Base-by-base conservation (phyloP, 2,797 vertebrate genomes). In the Natrix natrix region DNA sequence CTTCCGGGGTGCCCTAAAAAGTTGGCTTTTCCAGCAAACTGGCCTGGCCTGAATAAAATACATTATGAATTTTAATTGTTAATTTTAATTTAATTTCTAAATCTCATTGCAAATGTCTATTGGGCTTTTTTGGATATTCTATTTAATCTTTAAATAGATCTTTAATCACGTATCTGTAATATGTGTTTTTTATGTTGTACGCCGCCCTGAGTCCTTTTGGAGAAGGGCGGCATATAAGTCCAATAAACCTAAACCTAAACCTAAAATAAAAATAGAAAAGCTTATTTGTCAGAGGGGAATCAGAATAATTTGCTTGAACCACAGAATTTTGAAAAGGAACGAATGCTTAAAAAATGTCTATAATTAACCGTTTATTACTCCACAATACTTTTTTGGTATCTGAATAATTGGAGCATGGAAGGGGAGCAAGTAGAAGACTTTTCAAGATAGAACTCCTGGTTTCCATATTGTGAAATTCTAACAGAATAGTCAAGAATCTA, bases 271-370 rank as follows among this genome's bases (percentile, higher is more conserved):
- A 32, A 69, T 13, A 4, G 61, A 91, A 87, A 66, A 87, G 12
- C 10, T 43, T 92, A 88, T 32, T 61, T 92, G 0, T 57, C 60
- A 66, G 55, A 88, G 22, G 66, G 61, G 56, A 98, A 97, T 96
- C 94, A 97, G 96, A 97, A 78, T 96, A 96, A 96, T 97, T 96
- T 97, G 97, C 97, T 98, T 98, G 98, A 97, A 97, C 96, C 91
- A 97, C 90, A 97, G 97, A 97, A 98, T 98, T 97, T 97, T 98
- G 95, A 98, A 98, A 98, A 98, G 97, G 97, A 98, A 97, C 98
- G 95, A 97, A 97, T 28, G 20, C 37, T 96, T 97, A 98, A 98
- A 98, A 93, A 97, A 93, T 92, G 96, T 96, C 91, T 95, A 94
- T 97, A 98, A 98, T 98, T 98, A 97, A 97, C 88, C 97, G 94